Conservation (phyloP, 2,888 invertebrate genomes). For the Trilocha varians region DNA sequence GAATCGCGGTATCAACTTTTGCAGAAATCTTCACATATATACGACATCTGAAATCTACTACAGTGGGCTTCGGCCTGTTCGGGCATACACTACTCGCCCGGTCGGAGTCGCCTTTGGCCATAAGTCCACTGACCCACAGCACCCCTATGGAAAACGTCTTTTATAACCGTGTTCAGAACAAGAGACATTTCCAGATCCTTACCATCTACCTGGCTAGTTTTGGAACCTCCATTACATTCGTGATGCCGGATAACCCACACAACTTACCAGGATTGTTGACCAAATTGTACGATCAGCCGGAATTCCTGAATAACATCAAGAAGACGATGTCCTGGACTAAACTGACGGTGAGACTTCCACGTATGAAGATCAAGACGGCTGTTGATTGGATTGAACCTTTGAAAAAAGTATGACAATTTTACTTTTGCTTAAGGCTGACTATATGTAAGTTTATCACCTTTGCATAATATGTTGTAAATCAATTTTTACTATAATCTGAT, state of each 20-base stretch:
- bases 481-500: too few relatives aligned
- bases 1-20: too few relatives aligned
- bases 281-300: slow-evolving; percentile 16
- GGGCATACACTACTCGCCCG: too few relatives aligned
- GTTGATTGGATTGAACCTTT: slow-evolving; percentile 35
- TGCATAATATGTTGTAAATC: too few relatives aligned
- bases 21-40: too few relatives aligned
- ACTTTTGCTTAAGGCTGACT: not conserved
- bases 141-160: not conserved
- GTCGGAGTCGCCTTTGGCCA: too few relatives aligned
- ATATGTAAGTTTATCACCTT: not conserved
- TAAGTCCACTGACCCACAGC: too few relatives aligned
- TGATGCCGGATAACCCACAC: slow-evolving; percentile 20
- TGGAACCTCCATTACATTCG: slow-evolving; percentile 22
- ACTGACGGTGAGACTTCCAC: slow-evolving; percentile 29
- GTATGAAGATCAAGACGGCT: slow-evolving; percentile 36
- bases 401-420: slow-evolving; percentile 24
- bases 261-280: slow-evolving; percentile 21
- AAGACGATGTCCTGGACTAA: slow-evolving; percentile 13
- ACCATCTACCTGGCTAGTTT: slow-evolving; percentile 14
- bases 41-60: too few relatives aligned
- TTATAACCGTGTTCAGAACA: not conserved
- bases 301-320: slow-evolving; percentile 16
- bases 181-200: slow-evolving; percentile 16
- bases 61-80: too few relatives aligned